Conservation (phyloP, 2,113 vertebrate species). For the Melanerpes aurifrons region DNA sequence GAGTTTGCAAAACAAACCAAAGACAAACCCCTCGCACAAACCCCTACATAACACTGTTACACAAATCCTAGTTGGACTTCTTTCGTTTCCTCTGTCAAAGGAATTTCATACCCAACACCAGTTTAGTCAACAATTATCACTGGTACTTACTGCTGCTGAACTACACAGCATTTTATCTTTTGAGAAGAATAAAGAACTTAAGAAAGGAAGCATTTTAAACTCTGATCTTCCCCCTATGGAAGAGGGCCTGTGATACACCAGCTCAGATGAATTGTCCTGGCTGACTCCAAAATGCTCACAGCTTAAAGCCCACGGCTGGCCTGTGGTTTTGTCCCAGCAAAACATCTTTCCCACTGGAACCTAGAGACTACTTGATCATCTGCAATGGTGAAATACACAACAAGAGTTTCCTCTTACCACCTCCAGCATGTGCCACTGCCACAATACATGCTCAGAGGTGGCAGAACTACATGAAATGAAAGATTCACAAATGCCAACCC, state of each 20-base stretch:
- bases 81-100: not conserved
- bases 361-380: not conserved
- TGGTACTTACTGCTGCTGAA: not conserved
- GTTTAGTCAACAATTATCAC: not conserved
- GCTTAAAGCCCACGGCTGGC: too few relatives aligned
- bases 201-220: slow-evolving; percentile 43
- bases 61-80: not conserved
- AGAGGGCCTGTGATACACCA: not conserved
- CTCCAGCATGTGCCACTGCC: not conserved
- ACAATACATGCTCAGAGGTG: fast-evolving
- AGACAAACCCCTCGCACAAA: not conserved
- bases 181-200: not conserved
- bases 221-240: not conserved
- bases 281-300: too few relatives aligned
- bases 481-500: not conserved
- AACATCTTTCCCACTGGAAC: not conserved
- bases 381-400: not conserved
- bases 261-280: too few relatives aligned
- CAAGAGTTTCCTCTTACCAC: not conserved
- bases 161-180: too few relatives aligned
- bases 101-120: not conserved
- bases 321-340: too few relatives aligned
- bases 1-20: not conserved
- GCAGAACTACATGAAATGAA: not conserved
- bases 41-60: not conserved